phyloP scores from a whole-genome alignment of 2,113 vertebrate species.

The Prunella himalayana region DNA sequence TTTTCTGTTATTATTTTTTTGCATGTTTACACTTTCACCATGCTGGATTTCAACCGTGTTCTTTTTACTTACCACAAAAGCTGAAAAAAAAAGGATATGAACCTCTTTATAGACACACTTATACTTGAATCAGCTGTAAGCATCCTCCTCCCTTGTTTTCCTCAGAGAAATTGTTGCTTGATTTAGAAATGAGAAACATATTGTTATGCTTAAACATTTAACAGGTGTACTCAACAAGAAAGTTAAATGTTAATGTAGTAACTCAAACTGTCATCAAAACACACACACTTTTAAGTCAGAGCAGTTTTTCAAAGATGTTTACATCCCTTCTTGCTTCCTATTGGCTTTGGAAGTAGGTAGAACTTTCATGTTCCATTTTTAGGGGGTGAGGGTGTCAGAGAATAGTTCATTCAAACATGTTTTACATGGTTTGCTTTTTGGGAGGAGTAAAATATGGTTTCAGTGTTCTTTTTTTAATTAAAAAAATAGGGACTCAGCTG shows the following conservation, averaged over 20 bases:
- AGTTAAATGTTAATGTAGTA: slow-evolving; percentile 34
- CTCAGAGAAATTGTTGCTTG: not conserved
- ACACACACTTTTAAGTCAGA: not conserved
- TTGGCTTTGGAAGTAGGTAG: not conserved
- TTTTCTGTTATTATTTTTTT: not conserved
- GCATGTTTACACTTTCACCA: accelerated
- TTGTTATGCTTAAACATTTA: slow-evolving; percentile 18
- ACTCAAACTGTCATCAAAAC: not conserved
- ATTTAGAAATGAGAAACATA: not conserved
- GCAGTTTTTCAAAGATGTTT: not conserved
- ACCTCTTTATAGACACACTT: not conserved
- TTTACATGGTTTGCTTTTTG: not conserved
- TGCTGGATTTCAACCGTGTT: not conserved
- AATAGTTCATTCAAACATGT: not conserved
- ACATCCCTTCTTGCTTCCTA: not conserved
- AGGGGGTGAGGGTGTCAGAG: not conserved
- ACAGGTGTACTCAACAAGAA: not conserved
- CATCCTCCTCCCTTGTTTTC: not conserved
- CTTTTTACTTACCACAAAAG: not conserved
- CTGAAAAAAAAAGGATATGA: not conserved
- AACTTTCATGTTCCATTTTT: not conserved
- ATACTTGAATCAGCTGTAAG: not conserved
- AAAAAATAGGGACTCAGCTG: not conserved
- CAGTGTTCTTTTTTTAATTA: not conserved
- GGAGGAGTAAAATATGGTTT: not conserved